Percentiles rank a stretch among this genome's conserved stretches.
Conservation (phyloP, 1,140 invertebrate species). For the Pogonomyrmex californicus region DNA sequence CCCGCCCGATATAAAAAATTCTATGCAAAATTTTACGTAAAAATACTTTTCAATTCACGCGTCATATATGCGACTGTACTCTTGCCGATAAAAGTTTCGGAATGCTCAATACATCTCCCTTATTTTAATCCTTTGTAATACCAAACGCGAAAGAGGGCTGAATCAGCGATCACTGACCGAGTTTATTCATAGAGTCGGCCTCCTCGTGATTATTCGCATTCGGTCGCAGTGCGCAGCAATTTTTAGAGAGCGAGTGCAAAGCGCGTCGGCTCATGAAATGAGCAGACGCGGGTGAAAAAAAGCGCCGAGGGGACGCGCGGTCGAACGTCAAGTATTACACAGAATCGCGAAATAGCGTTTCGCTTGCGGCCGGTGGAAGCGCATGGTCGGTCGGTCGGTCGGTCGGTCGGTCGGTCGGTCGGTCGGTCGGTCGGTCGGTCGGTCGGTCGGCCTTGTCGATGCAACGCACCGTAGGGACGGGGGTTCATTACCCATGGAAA, state of each 20-base stretch:
- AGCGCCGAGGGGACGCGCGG: slow-evolving; percentile 30
- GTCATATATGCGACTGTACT: too few relatives aligned
- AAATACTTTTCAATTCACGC: neutral
- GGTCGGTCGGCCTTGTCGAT: slow-evolving; percentile 73
- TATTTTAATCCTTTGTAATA: neutral
- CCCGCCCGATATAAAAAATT: neutral
- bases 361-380: slow-evolving; percentile 60
- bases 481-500: slow-evolving; percentile 80
- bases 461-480: slow-evolving; percentile 70
- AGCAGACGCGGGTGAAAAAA: slow-evolving; percentile 52
- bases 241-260: neutral
- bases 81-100: neutral
- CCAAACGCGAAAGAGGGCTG: neutral
- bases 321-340: slow-evolving; percentile 73
- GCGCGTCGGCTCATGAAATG: slow-evolving; percentile 54
- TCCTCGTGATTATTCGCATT: neutral
- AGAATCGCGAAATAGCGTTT: slow-evolving; percentile 76
- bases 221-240: neutral
- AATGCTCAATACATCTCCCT: neutral
- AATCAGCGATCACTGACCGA: slow-evolving; percentile 10
- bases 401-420: too few relatives aligned
- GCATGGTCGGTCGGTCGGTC: slow-evolving; percentile 47
- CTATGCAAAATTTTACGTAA: neutral
- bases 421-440: slow-evolving; percentile 59
- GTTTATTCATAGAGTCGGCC: neutral